phyloP scores from a whole-genome alignment of 1,140 invertebrate species.

The Adoxophyes honmai region DNA sequence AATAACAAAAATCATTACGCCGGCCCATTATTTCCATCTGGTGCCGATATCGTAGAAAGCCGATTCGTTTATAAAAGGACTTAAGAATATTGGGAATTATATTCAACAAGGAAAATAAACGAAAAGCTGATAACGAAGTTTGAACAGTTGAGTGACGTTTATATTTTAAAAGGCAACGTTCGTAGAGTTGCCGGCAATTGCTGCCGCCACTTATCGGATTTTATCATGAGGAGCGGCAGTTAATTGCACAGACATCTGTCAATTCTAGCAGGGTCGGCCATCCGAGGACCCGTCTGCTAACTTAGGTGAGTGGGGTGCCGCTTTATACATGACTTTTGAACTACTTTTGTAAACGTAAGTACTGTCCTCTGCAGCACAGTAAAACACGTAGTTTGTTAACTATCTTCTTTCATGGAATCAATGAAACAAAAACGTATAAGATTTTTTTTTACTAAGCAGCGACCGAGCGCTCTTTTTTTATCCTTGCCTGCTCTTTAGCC shows the following conservation, averaged over 20 bases:
- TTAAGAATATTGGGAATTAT: conserved; percentile 14
- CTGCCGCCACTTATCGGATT: conserved; percentile 25
- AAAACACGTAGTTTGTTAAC: too few relatives aligned
- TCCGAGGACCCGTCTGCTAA: not conserved
- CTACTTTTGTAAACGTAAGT: too few relatives aligned
- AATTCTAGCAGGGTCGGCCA: conserved; percentile 15
- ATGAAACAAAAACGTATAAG: too few relatives aligned
- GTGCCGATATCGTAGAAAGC: conserved; percentile 1
- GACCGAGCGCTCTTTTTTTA: too few relatives aligned
- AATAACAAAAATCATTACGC: conserved; percentile 7
- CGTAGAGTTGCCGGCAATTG: not conserved
- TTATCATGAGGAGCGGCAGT: conserved; percentile 23
- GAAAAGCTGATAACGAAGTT: conserved; percentile 17
- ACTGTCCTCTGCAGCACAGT: too few relatives aligned
- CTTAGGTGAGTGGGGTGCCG: not conserved
- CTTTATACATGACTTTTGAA: too few relatives aligned
- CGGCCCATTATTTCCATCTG: conserved; percentile 7
- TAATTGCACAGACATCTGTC: conserved; percentile 44
- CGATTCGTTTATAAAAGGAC: conserved; percentile 12
- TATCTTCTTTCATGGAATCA: too few relatives aligned
- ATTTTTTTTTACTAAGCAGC: not conserved
- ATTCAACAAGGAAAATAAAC: conserved; percentile 8
- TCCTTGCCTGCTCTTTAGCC: too few relatives aligned
- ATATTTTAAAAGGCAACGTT: conserved; percentile 18
- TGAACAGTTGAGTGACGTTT: conserved; percentile 16